Percentiles rank a stretch among this genome's conserved stretches.
phyloP scores from a whole-genome alignment of 2,888 invertebrate genomes.

The Agrotis ipsilon region DNA sequence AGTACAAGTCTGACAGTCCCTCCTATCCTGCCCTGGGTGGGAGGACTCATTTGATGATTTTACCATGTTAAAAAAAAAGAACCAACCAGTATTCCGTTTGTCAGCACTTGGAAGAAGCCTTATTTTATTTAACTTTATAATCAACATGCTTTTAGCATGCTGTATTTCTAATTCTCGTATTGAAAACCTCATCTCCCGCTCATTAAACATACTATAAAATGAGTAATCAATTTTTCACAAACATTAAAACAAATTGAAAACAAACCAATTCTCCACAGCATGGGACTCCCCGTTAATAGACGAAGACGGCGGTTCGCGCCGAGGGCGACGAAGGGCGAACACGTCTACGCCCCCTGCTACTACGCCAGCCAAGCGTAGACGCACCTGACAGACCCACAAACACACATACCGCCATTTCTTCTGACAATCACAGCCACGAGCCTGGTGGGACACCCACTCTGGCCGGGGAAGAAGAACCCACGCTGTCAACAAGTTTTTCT shows the following conservation, averaged over 20 bases:
- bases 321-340: constrained; percentile 83
- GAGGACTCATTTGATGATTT: too few species aligned
- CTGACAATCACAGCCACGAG: constrained; percentile 74
- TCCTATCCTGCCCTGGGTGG: too few species aligned
- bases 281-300: constrained; percentile 83
- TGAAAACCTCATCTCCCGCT: background rate
- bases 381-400: constrained; percentile 81
- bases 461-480: constrained; percentile 57
- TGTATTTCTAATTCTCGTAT: too few species aligned
- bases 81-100: too few species aligned
- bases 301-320: constrained; percentile 80
- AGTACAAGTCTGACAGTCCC: too few species aligned
- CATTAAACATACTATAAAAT: background rate
- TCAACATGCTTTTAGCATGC: background rate
- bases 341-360: constrained; percentile 85
- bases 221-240: background rate
- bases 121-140: too few species aligned
- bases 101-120: too few species aligned
- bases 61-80: too few species aligned
- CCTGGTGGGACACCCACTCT: constrained; percentile 58
- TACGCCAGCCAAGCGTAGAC: constrained; percentile 82
- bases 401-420: constrained; percentile 82
- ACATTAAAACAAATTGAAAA: too few species aligned
- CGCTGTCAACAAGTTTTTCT: constrained; percentile 68
- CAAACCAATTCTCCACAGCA: constrained; percentile 64